phyloP scores from a whole-genome alignment of 2,113 vertebrate genomes.

The Xiphophorus hellerii region DNA sequence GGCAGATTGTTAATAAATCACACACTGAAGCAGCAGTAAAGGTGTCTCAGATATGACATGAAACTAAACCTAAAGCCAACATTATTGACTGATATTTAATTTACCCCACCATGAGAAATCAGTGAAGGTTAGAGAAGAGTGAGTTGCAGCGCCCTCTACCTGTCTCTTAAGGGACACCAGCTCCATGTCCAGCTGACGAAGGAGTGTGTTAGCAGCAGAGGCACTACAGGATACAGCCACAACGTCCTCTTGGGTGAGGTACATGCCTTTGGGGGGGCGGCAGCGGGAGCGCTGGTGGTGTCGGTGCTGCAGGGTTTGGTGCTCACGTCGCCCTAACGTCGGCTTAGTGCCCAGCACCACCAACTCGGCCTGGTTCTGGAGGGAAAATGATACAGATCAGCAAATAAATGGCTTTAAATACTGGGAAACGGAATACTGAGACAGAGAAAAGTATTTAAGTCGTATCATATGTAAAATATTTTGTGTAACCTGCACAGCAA shows the following conservation, averaged over 20 bases:
- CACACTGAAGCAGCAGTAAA: too few relatives aligned
- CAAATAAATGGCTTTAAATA: not conserved
- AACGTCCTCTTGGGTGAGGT: conserved; percentile 95
- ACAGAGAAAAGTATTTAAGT: too few relatives aligned
- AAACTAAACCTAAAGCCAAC: too few relatives aligned
- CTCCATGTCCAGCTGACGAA: conserved; percentile 97
- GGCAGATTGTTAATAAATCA: too few relatives aligned
- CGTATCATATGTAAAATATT: too few relatives aligned
- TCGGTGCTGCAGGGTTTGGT: conserved; percentile 94
- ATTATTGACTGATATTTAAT: not conserved
- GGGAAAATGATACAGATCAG: not conserved
- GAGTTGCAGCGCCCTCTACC: conserved; percentile 74
- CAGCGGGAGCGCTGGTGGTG: conserved; percentile 96
- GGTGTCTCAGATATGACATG: too few relatives aligned
- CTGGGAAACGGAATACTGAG: not conserved
- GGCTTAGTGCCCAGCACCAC: conserved; percentile 88
- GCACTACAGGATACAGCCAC: conserved; percentile 94
- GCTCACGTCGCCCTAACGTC: conserved; percentile 91
- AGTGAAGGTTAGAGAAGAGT: not conserved
- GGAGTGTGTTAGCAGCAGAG: conserved; percentile 93
- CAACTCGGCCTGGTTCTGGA: conserved; percentile 84
- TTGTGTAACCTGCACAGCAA: too few relatives aligned
- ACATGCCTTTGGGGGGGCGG: conserved; percentile 98
- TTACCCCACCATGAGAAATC: not conserved
- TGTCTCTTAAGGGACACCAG: conserved; percentile 98